Base-by-base conservation (phyloP, 2,888 invertebrate species). In the Pristionchus exspectatus region DNA sequence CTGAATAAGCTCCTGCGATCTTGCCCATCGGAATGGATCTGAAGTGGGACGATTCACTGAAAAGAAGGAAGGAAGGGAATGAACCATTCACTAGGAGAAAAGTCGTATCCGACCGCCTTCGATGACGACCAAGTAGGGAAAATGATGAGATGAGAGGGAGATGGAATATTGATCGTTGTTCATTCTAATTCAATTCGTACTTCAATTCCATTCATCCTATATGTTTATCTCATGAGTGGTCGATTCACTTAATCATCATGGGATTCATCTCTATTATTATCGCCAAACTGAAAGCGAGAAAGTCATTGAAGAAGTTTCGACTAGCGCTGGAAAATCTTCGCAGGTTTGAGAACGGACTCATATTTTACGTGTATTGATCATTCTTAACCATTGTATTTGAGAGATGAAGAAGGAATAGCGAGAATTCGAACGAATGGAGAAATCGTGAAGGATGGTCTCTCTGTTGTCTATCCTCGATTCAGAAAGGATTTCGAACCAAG, bases 231-330 rank as follows among this genome's bases (percentile, higher is more conserved):
- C 24, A 21, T 38, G 77, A 77, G 44, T 44, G 77, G 77, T 77
- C 30, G 77, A 30, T 30, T 27, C 33, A 16, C 72, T 72, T 59
- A 30, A 69, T 21, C 44, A 77, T 77, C 44, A 77, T 77, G 77
- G 77, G 77, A 30, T 30, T 77, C 18, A 9, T 84, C 56, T 27
- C n/a, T 16, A 27, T 84, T 27, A 14, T 54, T 14, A n/a, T 30
- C 27, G 12, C 50, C 33, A 84, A 84, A 33, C 30, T n/a, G 18
- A 74, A 69, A 72, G 72, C 87, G 50, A 50, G 50, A 27, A 72
- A 44, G 24, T 72, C 87, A 72, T n/a, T 87, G 50, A 72, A 54
- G 18, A 72, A 87, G 54, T 87, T 87, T 56, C 54, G 54, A 54
- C 30, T 33, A 27, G 21, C 38, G 1, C 18, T 87, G 16, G 54